Evolutionary conservation across 2,113 vertebrate genomes (phyloP).

Genomic region (Mirounga angustirostris): DNA sequence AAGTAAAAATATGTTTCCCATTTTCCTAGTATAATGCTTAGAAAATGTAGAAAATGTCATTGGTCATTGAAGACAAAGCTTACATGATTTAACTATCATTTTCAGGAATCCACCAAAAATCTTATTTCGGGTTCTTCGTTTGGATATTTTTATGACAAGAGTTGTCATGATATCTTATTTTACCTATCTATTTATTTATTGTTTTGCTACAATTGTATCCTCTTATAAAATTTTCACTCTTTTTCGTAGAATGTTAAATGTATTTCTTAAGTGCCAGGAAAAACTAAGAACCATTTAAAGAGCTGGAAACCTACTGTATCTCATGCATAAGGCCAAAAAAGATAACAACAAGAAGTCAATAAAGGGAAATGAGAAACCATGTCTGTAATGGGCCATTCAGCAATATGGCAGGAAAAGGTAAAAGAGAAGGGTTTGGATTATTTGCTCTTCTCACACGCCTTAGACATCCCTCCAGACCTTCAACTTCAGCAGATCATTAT

Average conservation of each 20-base stretch:
- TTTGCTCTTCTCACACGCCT: background rate
- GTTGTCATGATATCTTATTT: background rate
- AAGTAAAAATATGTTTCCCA: background rate
- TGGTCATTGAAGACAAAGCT: background rate
- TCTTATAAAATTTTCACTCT: constrained; percentile 24
- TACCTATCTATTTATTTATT: background rate
- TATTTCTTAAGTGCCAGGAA: background rate
- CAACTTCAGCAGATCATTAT: background rate
- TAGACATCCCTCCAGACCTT: background rate
- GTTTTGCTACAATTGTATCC: constrained; percentile 11
- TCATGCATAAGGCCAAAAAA: background rate
- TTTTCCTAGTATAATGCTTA: background rate
- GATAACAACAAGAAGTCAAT: background rate
- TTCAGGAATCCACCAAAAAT: background rate
- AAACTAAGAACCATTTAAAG: background rate
- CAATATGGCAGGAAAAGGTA: background rate
- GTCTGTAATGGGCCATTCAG: background rate
- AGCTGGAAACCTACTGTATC: background rate
- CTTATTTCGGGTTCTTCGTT: background rate
- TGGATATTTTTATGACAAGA: background rate
- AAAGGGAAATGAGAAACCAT: background rate
- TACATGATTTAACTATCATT: background rate
- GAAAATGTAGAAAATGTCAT: background rate
- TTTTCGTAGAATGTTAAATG: constrained; percentile 33
- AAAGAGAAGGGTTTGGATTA: background rate